phyloP scores from a whole-genome alignment of 2,113 vertebrate species.

The Podarcis raffonei region DNA sequence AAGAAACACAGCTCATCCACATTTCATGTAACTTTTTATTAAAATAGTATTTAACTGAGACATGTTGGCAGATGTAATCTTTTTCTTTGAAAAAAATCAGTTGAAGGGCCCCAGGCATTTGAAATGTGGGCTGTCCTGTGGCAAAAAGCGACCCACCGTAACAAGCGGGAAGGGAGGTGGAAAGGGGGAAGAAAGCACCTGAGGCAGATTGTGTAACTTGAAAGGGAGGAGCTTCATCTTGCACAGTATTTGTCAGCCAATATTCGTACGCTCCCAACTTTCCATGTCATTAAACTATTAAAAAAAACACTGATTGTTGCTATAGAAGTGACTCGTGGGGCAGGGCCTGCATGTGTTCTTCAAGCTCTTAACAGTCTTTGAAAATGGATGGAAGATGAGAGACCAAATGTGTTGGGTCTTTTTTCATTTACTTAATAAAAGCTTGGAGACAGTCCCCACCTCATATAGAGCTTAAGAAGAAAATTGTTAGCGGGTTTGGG shows the following conservation, averaged over 20 bases:
- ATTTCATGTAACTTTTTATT: slow-evolving; percentile 74
- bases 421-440: neutral
- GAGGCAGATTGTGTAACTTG: slow-evolving; percentile 10
- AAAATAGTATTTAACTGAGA: slow-evolving; percentile 74
- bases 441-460: neutral
- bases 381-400: slow-evolving; percentile 26
- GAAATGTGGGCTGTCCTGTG: slow-evolving; percentile 23
- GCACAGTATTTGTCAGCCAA: neutral
- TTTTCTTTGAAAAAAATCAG: slow-evolving; percentile 8
- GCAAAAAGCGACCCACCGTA: slow-evolving; percentile 30
- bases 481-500: too few relatives aligned
- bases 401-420: neutral
- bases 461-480: neutral
- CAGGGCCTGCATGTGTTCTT: slow-evolving; percentile 18
- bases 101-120: slow-evolving; percentile 44
- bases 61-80: slow-evolving; percentile 61
- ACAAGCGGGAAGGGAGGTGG: neutral
- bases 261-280: too few relatives aligned
- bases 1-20: slow-evolving; percentile 37
- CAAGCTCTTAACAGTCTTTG: slow-evolving; percentile 25
- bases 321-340: slow-evolving; percentile 6
- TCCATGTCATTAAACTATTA: slow-evolving; percentile 8
- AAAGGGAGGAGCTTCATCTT: slow-evolving; percentile 18
- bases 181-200: neutral
- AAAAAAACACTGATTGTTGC: slow-evolving; percentile 20